A percentile compares a stretch with the other conserved stretches of the same genome.
Evolutionary conservation across 2,797 vertebrate genomes (phyloP).

Genomic region (Luscinia megarhynchos): DNA sequence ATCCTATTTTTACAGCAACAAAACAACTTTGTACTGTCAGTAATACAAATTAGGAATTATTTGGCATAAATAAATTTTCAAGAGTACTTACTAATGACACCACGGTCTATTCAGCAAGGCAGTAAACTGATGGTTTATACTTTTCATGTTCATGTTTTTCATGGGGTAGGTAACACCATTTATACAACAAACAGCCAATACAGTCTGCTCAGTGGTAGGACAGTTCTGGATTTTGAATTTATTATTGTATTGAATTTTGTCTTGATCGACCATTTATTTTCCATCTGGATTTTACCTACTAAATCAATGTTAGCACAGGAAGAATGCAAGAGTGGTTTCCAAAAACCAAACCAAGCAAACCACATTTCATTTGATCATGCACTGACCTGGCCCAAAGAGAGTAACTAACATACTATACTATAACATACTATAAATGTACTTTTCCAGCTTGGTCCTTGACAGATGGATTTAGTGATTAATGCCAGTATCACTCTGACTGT

Average conservation of each 20-base stretch:
- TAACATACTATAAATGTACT: neutral
- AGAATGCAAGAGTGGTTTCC: neutral
- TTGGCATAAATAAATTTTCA: conserved; percentile 9
- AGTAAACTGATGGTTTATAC: neutral
- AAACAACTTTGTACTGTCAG: neutral
- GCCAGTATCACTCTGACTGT: neutral
- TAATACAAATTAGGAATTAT: neutral
- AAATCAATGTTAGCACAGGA: neutral
- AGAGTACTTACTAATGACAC: neutral
- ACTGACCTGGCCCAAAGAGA: neutral
- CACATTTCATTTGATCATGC: neutral
- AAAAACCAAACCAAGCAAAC: neutral
- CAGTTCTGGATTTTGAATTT: neutral
- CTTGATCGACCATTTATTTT: neutral
- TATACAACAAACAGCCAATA: neutral
- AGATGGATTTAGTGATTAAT: neutral
- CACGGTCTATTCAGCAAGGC: neutral
- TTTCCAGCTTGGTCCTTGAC: neutral
- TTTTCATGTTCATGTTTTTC: neutral
- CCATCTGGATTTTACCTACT: neutral
- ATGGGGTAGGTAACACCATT: neutral
- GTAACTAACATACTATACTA: neutral
- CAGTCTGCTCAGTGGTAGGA: neutral
- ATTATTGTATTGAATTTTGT: neutral
- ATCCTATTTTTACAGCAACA: conserved; percentile 12